Evolutionary conservation across 1,140 invertebrate genomes (phyloP), one percentile per base, ranked within the genome.

Genomic region (Bombus affinis): DNA sequence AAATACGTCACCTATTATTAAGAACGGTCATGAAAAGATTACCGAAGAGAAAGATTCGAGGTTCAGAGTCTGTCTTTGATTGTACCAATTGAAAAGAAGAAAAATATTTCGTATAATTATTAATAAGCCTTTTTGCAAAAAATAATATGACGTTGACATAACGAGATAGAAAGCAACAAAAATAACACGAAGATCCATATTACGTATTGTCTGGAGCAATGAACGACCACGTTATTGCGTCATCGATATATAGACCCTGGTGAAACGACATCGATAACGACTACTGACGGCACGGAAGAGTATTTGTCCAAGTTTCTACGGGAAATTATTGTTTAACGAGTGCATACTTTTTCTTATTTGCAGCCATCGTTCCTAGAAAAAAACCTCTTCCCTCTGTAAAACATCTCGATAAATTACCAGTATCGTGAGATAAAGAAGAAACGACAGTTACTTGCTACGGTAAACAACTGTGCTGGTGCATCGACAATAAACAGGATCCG

Each of bases 401-500:
- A 53, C 18, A 53, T 28, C 32, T 53, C 39, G 76, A 78, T 78
- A 66, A 78, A 66, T 65, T 12, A 10, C 37, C 5, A 9, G 75
- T 32, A 62, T 66, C 22, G 25, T 28, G 72, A 44, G 72, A 13
- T 25, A 65, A 77, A 77, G 75, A 77, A 62, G 35, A 22, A 39
- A 62, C 57, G 44, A 42, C 15, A 25, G 37, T 18, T 78, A 42
- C 25, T 22, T 28, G 25, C 28, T 9, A 9, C 39, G n/a, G n/a
- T 28, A 65, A 78, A 78, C 59, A 78, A 44, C 39, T 32, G 57
- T 25, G 18, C 22, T 15, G 57, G 32, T 42, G 53, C 39, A 42
- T 42, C 57, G 18, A 39, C 37, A 18, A 78, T 78, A 75, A 78
- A 78, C 62, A 78, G 39, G 37, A 77, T 59, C 35, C 22, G 22